Conservation (phyloP, 2,888 invertebrate genomes). For the Eupelmus urozonus region DNA sequence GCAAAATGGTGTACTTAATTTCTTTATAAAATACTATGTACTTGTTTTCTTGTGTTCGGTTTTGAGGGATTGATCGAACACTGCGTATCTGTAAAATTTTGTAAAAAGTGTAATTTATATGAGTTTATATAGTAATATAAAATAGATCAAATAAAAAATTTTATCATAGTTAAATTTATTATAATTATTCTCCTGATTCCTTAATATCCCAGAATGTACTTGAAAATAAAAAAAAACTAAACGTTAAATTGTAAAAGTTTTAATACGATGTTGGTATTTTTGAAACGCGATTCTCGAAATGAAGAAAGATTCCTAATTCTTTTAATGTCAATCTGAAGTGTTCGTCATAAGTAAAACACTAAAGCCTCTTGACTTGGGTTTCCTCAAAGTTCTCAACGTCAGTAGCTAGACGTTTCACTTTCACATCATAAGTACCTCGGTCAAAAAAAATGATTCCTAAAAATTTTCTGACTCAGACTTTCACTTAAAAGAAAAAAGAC, state of each 20-base stretch:
- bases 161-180: neutral
- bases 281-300: conserved; percentile 20
- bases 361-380: conserved; percentile 41
- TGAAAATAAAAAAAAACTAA: no score
- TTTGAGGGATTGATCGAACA: neutral
- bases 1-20: conserved; percentile 46
- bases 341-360: conserved; percentile 35
- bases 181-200: no score
- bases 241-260: no score
- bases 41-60: neutral
- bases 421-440: neutral
- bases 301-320: neutral
- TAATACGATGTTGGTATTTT: neutral
- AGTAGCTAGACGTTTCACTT: conserved; percentile 28
- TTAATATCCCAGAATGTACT: no score
- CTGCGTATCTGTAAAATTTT: conserved; percentile 67
- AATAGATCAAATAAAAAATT: conserved; percentile 33
- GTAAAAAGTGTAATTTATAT: conserved; percentile 66
- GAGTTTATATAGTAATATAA: conserved; percentile 25
- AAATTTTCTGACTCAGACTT: neutral
- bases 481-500: conserved; percentile 13
- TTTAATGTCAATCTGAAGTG: conserved; percentile 14
- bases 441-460: conserved; percentile 30
- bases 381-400: conserved; percentile 37
- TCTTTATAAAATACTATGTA: neutral